Evolutionary conservation across 37 sponge, comb jelly and placozoan genomes (phyloP).

Genomic region (Mnemiopsis leidyi): DNA sequence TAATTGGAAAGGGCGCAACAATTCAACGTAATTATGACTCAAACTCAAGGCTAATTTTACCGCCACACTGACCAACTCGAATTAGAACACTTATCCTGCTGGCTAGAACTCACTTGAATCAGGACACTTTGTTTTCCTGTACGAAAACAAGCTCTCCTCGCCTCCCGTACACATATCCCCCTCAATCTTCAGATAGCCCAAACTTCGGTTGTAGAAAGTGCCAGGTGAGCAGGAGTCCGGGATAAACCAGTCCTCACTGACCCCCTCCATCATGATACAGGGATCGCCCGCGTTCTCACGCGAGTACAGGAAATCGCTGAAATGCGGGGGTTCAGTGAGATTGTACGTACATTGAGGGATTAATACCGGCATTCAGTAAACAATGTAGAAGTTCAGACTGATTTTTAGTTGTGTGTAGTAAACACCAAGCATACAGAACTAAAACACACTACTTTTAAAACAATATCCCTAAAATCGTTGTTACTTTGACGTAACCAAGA

Average conservation of each 20-base stretch:
- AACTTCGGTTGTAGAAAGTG: neutral
- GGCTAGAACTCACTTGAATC: neutral
- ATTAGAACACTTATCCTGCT: neutral
- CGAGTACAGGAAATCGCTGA: conserved; percentile 42
- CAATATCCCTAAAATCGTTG: no score
- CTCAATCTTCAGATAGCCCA: conserved; percentile 67
- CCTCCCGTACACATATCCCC: conserved; percentile 70
- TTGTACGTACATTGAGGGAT: neutral
- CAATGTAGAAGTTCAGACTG: no score
- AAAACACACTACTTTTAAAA: no score
- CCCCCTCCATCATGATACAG: neutral
- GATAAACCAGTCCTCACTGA: neutral
- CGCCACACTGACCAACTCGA: no score
- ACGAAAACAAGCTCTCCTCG: conserved; percentile 48
- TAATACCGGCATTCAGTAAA: neutral
- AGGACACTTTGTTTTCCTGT: neutral
- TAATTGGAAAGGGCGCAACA: neutral
- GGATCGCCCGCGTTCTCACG: conserved; percentile 38
- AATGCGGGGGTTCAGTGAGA: neutral
- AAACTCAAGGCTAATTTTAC: no score
- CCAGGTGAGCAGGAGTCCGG: conserved; percentile 64
- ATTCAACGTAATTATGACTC: no score
- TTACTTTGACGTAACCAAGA: no score
- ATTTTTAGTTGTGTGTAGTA: no score
- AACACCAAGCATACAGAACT: neutral